A percentile compares a stretch with the other conserved stretches of the same genome.
phyloP scores from a whole-genome alignment of 2,888 invertebrate species.

The Leucoptera coffeella region DNA sequence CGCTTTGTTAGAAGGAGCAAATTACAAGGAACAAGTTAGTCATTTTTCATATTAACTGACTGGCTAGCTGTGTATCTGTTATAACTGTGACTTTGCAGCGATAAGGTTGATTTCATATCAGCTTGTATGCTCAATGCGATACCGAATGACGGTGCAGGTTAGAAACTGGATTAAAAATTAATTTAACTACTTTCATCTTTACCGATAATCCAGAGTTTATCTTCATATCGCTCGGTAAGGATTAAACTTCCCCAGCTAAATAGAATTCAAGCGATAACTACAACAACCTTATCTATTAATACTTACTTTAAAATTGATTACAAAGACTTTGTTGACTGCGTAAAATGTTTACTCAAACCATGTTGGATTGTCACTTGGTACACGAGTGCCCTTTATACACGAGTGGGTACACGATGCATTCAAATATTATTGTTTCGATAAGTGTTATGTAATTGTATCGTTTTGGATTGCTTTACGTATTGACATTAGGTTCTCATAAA shows the following conservation, averaged over 20 bases:
- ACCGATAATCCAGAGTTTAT: constrained; percentile 47
- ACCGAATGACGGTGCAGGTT: constrained; percentile 21
- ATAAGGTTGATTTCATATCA: constrained; percentile 12
- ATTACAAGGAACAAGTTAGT: no score
- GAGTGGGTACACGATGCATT: no score
- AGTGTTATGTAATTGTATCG: no score
- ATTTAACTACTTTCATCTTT: constrained; percentile 47
- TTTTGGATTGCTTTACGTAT: no score
- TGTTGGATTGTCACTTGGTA: no score
- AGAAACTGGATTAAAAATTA: constrained; percentile 47
- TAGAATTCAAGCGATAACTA: constrained; percentile 33
- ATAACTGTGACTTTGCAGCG: no score
- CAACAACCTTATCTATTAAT: constrained; percentile 23
- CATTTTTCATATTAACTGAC: no score
- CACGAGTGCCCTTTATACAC: no score
- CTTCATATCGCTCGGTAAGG: constrained; percentile 45
- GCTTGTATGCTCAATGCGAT: constrained; percentile 23
- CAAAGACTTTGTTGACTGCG: background rate
- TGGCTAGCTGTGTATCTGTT: constrained; percentile 2
- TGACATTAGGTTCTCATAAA: no score
- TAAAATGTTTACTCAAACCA: no score
- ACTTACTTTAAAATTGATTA: constrained; percentile 3
- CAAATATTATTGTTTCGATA: no score
- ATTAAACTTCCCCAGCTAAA: constrained; percentile 43
- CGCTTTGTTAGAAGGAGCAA: no score